phyloP scores from a whole-genome alignment of 2,797 vertebrate species.

The Rhinogobio ventralis region DNA sequence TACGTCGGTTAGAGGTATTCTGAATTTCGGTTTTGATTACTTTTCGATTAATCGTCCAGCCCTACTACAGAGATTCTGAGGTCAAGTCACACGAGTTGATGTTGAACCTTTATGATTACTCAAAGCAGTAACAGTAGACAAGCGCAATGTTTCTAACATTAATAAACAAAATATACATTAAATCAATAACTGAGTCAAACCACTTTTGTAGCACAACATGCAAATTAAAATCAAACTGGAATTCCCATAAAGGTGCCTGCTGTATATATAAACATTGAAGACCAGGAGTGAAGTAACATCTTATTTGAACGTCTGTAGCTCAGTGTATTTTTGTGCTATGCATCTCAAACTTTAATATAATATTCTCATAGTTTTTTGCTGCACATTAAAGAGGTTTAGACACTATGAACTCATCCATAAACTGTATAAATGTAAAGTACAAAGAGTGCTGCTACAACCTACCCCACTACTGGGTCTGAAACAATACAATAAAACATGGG shows the following conservation, averaged over 20 bases:
- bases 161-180: not conserved
- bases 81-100: not conserved
- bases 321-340: not conserved
- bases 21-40: no score
- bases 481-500: not conserved
- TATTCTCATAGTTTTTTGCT: no score
- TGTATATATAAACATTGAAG: not conserved
- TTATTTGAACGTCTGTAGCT: not conserved
- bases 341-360: not conserved
- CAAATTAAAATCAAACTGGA: not conserved
- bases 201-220: not conserved
- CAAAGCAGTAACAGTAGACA: not conserved
- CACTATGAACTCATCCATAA: not conserved
- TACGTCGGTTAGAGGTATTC: no score
- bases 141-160: not conserved
- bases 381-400: not conserved
- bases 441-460: not conserved
- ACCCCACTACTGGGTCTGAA: not conserved
- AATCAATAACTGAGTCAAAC: conserved; percentile 3
- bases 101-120: not conserved
- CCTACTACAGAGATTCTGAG: no score
- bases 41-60: no score
- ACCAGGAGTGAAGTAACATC: not conserved
- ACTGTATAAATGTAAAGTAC: not conserved
- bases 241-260: not conserved